Percentiles rank a stretch among this genome's conserved stretches.
Evolutionary conservation across 2,888 invertebrate species (phyloP).

Genomic region (Ennomos fuscantarius): DNA sequence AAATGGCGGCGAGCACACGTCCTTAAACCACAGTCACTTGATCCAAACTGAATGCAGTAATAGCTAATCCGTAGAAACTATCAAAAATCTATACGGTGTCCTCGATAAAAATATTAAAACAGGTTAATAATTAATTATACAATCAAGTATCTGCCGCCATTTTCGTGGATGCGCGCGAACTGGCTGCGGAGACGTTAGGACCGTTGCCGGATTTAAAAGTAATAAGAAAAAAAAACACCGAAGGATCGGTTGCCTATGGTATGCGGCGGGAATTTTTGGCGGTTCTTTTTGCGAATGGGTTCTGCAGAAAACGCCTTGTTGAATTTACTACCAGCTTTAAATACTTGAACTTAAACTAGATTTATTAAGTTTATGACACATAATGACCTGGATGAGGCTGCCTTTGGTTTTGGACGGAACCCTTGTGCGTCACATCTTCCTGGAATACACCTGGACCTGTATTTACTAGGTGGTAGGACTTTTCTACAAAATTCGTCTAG

Average conservation of each 20-base stretch:
- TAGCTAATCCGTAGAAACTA: conserved; percentile 44
- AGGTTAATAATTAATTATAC: conserved; percentile 42
- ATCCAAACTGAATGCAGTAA: conserved; percentile 61
- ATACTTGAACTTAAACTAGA: too few relatives aligned
- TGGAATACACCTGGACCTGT: too few relatives aligned
- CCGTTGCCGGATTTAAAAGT: conserved; percentile 79
- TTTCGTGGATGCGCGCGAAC: conserved; percentile 55
- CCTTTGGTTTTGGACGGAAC: too few relatives aligned
- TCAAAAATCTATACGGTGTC: conserved; percentile 50
- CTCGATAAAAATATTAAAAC: conserved; percentile 54
- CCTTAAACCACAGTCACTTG: conserved; percentile 69
- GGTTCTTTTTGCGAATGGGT: conserved; percentile 46
- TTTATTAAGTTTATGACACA: too few relatives aligned
- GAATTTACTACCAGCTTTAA: too few relatives aligned
- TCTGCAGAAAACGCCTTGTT: conserved; percentile 45
- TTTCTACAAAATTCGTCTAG: too few relatives aligned
- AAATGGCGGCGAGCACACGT: conserved; percentile 56
- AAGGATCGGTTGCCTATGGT: conserved; percentile 61
- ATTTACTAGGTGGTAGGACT: too few relatives aligned
- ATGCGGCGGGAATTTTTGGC: conserved; percentile 58
- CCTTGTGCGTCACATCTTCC: too few relatives aligned
- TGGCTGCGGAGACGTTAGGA: conserved; percentile 64
- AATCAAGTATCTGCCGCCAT: conserved; percentile 50
- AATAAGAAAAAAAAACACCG: conserved; percentile 63
- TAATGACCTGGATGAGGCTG: too few relatives aligned